Conservation (phyloP, 2,797 vertebrate species). For the Valencia hispanica region DNA sequence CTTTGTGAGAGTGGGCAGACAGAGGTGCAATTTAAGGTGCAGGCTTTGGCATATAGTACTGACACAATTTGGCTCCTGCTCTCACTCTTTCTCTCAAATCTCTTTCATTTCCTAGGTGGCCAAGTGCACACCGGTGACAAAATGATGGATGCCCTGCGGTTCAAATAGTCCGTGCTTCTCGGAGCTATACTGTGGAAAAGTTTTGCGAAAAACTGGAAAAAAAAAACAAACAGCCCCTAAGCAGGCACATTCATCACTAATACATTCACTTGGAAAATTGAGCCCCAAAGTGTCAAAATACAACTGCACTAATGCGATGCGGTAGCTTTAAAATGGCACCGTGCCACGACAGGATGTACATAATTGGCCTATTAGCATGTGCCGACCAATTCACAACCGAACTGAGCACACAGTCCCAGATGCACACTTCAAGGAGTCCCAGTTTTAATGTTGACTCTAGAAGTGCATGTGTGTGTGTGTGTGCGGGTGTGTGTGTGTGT, state of each 20-base stretch:
- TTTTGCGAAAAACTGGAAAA: constrained; percentile 78
- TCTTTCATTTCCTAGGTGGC: constrained; percentile 83
- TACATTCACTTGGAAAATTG: constrained; percentile 87
- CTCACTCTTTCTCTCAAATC: constrained; percentile 67
- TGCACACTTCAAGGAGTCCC: constrained; percentile 80
- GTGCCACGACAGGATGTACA: constrained; percentile 79
- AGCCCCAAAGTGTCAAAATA: constrained; percentile 83
- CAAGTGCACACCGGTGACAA: constrained; percentile 88
- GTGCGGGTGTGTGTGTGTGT: constrained; percentile 14
- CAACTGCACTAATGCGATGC: constrained; percentile 80
- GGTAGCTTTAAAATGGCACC: constrained; percentile 80
- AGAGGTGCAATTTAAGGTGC: constrained; percentile 81
- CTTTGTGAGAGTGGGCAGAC: constrained; percentile 82
- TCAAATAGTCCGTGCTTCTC: constrained; percentile 86
- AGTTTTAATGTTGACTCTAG: constrained; percentile 79
- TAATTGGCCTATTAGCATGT: constrained; percentile 87
- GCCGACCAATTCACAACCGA: constrained; percentile 83
- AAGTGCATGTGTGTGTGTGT: constrained; percentile 54
- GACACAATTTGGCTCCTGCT: constrained; percentile 81
- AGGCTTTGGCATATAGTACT: constrained; percentile 77
- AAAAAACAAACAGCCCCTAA: constrained; percentile 89
- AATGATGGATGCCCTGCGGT: constrained; percentile 88
- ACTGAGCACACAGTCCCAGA: constrained; percentile 78
- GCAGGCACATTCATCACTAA: constrained; percentile 90
- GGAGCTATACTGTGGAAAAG: constrained; percentile 81